These are phyloP conservation scores for Perccottus glenii DNA, from an alignment of 2,113 vertebrate species.

Conservation along the genomic window DNA sequence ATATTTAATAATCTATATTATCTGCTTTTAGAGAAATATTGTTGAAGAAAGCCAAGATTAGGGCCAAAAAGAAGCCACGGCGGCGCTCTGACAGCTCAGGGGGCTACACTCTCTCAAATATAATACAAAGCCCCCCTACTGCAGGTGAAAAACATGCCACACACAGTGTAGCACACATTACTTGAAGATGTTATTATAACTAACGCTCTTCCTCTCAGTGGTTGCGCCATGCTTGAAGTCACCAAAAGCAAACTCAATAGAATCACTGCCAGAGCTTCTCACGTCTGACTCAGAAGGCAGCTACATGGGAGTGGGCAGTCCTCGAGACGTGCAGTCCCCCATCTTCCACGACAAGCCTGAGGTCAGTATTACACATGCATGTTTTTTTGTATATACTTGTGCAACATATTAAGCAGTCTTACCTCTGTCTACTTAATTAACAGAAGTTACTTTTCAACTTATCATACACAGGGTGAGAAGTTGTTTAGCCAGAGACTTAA, in stretches of 20 bases:
- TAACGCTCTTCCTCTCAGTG: slow-evolving; percentile 29
- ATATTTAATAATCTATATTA: neutral
- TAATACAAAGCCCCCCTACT: slow-evolving; percentile 89
- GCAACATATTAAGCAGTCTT: too few relatives aligned
- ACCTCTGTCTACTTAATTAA: too few relatives aligned
- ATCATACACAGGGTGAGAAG: slow-evolving; percentile 74
- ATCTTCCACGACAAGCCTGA: slow-evolving; percentile 85
- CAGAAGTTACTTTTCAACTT: neutral
- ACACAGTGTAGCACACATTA: neutral
- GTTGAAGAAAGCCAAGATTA: slow-evolving; percentile 91
- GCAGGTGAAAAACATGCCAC: slow-evolving; percentile 73
- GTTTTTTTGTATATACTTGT: neutral
- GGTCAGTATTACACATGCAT: slow-evolving; percentile 60
- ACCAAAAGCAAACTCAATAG: slow-evolving; percentile 86
- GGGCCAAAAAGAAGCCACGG: slow-evolving; percentile 92
- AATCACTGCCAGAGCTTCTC: slow-evolving; percentile 92
- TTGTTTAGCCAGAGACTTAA: slow-evolving; percentile 67
- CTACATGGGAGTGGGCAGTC: slow-evolving; percentile 87
- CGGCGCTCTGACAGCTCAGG: slow-evolving; percentile 93
- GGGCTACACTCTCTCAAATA: slow-evolving; percentile 94
- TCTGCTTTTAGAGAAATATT: slow-evolving; percentile 82
- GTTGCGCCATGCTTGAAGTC: slow-evolving; percentile 80
- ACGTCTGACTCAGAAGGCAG: slow-evolving; percentile 97
- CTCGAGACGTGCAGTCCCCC: slow-evolving; percentile 90
- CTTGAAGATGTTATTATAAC: neutral